A percentile compares a stretch with the other conserved stretches of the same genome.
Evolutionary conservation across 2,888 invertebrate genomes (phyloP).

Genomic region (Trichopria drosophilae): DNA sequence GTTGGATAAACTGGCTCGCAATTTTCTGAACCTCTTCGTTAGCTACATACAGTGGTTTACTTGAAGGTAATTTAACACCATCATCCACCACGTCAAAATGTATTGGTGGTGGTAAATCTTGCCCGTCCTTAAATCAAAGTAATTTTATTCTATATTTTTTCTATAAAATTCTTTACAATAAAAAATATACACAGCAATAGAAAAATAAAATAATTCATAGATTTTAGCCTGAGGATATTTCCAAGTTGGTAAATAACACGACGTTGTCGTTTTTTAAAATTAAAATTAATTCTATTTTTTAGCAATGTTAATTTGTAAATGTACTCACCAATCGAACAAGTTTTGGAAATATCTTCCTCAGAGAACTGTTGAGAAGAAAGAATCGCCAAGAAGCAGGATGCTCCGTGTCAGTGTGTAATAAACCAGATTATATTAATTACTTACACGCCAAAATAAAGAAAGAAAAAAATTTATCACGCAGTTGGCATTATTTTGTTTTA

Average conservation of each 20-base stretch:
- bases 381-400: conserved; percentile 57
- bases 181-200: too few relatives aligned
- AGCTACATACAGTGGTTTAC: conserved; percentile 71
- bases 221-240: too few relatives aligned
- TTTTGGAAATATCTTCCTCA: conserved; percentile 87
- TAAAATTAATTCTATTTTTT: neutral
- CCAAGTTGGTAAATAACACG: too few relatives aligned
- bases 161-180: neutral
- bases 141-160: conserved; percentile 8
- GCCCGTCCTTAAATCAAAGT: conserved; percentile 70
- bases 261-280: neutral
- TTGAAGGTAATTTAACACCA: conserved; percentile 65
- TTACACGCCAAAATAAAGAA: conserved; percentile 26
- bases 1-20: conserved; percentile 81
- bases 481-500: too few relatives aligned
- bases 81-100: conserved; percentile 82
- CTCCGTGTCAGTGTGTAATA: conserved; percentile 46
- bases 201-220: too few relatives aligned
- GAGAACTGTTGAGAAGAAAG: conserved; percentile 78
- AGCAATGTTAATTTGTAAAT: neutral
- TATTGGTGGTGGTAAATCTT: conserved; percentile 81
- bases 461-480: too few relatives aligned
- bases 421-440: conserved; percentile 31
- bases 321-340: conserved; percentile 80
- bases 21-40: conserved; percentile 67